Evolutionary conservation across 2,888 invertebrate species (phyloP), one percentile per base, ranked within the genome.

Genomic region (Polydrusus pterygomalis): DNA sequence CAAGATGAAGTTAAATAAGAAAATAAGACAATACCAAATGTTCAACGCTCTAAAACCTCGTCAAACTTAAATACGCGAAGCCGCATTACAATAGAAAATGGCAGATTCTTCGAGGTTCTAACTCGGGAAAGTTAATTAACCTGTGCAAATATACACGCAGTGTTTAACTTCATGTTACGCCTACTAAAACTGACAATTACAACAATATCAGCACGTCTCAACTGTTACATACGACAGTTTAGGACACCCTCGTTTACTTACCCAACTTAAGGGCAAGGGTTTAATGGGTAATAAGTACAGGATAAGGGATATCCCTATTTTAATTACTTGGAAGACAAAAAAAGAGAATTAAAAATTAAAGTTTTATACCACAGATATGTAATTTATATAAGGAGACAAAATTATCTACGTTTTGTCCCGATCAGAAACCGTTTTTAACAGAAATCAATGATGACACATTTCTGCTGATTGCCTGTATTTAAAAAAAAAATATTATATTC

Each of bases 151-250:
- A 76, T 70, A 70, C 78, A 79, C 76, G 73, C 74, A 70, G 47
- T 75, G 65, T 80, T 81, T 81, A 80, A 79, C 77, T 80, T 79
- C 70, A 79, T 78, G 78, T 81, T 80, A 51, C 47, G 69, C 76
- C 80, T 34, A 77, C 78, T 79, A 79, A 80, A 81, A 81, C 79
- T 79, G 78, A 79, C 79, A 82, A 82, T 83, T 82, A 82, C 78
- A 78, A 78, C 77, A 81, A 81, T 80, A 82, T 80, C 79, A 79
- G 78, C 68, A 49, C 62, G 78, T 17, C 67, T 17, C 40, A 47
- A 47, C 47, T 25, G 47, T 65, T 65, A 47, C 64, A 47, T 49
- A 40, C 30, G 67, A 34, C 34, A 67, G 34, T 20, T 67, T 30
- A 8, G 17, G 67, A 18, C 34, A 67, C 54, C 40, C 34, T 67